Evolutionary conservation across 2,797 vertebrate species (phyloP).

Genomic region (Basileuterus tristriatus): DNA sequence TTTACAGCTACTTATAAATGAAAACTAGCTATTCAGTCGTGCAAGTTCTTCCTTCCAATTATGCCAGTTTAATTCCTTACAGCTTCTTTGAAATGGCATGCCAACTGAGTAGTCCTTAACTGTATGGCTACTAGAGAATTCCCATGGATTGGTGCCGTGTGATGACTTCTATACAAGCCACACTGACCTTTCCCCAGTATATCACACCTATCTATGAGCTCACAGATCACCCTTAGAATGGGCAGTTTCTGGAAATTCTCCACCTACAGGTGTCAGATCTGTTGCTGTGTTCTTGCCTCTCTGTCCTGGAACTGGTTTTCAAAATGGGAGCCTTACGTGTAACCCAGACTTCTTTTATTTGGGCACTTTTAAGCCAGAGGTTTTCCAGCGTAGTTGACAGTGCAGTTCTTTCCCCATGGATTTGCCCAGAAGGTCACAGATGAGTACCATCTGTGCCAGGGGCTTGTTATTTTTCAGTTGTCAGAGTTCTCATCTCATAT

Average conservation of each 20-base stretch:
- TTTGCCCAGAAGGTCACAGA: background rate
- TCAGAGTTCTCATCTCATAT: background rate
- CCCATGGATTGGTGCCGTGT: accelerated
- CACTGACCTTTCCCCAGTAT: background rate
- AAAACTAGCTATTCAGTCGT: background rate
- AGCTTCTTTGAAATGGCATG: background rate
- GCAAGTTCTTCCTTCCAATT: background rate
- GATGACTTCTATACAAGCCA: background rate
- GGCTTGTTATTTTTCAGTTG: background rate
- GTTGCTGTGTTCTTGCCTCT: background rate
- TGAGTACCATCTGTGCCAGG: background rate
- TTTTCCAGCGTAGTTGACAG: background rate
- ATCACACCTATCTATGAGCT: background rate
- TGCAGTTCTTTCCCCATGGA: background rate
- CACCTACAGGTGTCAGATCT: background rate
- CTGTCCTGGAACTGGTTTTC: background rate
- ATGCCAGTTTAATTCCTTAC: background rate
- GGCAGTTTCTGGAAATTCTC: background rate
- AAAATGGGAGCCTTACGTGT: accelerated
- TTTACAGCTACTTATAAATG: background rate
- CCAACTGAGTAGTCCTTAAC: background rate
- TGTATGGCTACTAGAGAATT: background rate
- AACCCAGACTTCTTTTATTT: background rate
- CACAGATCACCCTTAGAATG: background rate
- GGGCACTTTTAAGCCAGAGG: background rate